Percentiles rank a stretch among this genome's conserved stretches.
Evolutionary conservation across 2,797 vertebrate genomes (phyloP).

Genomic region (Acipenser oxyrinchus): DNA sequence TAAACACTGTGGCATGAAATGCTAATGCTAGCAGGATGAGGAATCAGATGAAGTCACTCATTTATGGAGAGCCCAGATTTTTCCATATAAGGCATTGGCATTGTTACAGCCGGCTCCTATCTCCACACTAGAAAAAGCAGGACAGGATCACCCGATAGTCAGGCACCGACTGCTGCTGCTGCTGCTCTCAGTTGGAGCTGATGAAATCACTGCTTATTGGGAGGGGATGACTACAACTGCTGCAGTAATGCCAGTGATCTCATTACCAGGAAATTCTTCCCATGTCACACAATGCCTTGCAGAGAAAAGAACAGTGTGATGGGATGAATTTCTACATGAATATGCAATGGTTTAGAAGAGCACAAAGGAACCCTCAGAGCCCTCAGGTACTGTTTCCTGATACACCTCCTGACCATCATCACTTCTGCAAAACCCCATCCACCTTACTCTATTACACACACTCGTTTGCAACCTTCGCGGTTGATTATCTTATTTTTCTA

Average conservation of each 20-base stretch:
- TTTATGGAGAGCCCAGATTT: background rate
- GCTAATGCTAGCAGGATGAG: background rate
- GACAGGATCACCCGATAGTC: background rate
- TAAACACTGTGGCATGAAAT: no score
- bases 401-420: no score
- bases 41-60: slow-evolving; percentile 15
- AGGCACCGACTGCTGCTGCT: background rate
- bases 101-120: background rate
- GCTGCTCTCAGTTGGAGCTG: slow-evolving; percentile 9
- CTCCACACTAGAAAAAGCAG: background rate
- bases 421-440: background rate
- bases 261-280: slow-evolving; percentile 9
- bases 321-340: background rate
- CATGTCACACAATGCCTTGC: background rate
- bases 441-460: background rate
- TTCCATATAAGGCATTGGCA: slow-evolving; percentile 16
- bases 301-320: background rate
- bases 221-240: background rate
- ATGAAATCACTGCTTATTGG: slow-evolving; percentile 16
- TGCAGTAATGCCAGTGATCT: slow-evolving; percentile 7
- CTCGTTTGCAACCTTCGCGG: background rate
- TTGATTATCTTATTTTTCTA: background rate
- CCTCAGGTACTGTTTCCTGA: no score
- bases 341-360: background rate
- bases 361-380: background rate